Conservation (phyloP, 2,888 invertebrate genomes). For the Ctena decussata region DNA sequence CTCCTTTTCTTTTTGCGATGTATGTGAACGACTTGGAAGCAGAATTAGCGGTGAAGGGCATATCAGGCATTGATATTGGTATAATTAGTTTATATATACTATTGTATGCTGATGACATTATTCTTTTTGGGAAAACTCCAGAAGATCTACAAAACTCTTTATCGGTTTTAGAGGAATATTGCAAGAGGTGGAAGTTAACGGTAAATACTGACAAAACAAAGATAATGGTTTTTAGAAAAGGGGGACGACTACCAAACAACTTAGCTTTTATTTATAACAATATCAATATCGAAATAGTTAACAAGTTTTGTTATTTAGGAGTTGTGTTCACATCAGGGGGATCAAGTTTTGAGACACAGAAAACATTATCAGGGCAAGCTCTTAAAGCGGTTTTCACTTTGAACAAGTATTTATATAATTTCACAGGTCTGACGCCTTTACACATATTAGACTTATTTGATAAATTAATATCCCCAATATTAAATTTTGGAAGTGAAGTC, state of each 20-base stretch:
- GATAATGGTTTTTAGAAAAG: background rate
- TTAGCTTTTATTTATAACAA: background rate
- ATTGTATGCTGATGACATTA: background rate
- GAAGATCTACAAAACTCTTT: background rate
- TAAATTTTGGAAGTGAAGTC: background rate
- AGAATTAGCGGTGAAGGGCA: background rate
- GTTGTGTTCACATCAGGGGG: background rate
- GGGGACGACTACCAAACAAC: background rate
- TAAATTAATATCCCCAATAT: background rate
- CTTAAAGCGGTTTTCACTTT: background rate
- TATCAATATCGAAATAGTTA: background rate
- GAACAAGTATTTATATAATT: background rate
- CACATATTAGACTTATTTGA: background rate
- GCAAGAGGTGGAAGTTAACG: background rate
- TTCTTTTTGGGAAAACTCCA: background rate
- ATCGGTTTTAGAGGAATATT: background rate
- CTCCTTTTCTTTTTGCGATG: too few species aligned
- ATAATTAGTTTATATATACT: background rate
- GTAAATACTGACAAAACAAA: background rate
- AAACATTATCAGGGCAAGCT: background rate
- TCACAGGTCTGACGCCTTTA: background rate
- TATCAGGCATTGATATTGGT: background rate
- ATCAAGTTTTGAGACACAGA: background rate
- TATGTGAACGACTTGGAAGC: background rate
- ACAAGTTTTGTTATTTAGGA: background rate